Base-by-base conservation (phyloP, 2,797 vertebrate genomes). In the Scolopax rusticola region DNA sequence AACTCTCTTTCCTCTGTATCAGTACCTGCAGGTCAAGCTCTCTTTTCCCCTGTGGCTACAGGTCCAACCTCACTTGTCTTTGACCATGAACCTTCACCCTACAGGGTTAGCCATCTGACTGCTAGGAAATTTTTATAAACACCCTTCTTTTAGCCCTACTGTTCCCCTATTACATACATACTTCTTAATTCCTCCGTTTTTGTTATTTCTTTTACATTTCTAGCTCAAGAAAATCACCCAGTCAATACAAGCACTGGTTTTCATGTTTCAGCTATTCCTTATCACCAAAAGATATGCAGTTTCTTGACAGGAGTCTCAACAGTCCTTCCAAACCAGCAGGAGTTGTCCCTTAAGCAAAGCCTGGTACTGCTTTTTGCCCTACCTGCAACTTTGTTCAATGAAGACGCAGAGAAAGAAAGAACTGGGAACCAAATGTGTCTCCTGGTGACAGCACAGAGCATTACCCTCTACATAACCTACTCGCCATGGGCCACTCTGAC, bases 141-240 rank as follows among this genome's bases (percentile, higher is more conserved):
- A 0, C 10, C 21, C 9, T 33, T 27, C 23, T 56, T 76, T 56
- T 45, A 80, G 38, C 19, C 30, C 43, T 51, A 6, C 14, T 51
- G 4, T 43, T 75, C 28, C 86, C 8, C 25, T 63, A 1, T 16
- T 19, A 43, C 0, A 1, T 11, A 53, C 23, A 1, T n/a, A 23
- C 30, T 83, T 32, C 38, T 60, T 41, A 47, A 78, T 45, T 78
- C 9, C 57, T 51, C 56, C 45, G 11, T 0, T 7, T 69, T 45
- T 47, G 8, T 38, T 24, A 40, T 36, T 87, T 57, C 45, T 59
- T 91, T 36, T 51, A 15, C 50, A 56, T 30, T 84, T 89, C 43
- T 43, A 60, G 45, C 18, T 79, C 25, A 32, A 23, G 60, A 73
- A 70, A 45, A 71, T 20, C 71, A 24, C 27, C 11, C 30, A 13